Conservation (phyloP, 2,888 invertebrate species). For the Cataglyphis livida region DNA sequence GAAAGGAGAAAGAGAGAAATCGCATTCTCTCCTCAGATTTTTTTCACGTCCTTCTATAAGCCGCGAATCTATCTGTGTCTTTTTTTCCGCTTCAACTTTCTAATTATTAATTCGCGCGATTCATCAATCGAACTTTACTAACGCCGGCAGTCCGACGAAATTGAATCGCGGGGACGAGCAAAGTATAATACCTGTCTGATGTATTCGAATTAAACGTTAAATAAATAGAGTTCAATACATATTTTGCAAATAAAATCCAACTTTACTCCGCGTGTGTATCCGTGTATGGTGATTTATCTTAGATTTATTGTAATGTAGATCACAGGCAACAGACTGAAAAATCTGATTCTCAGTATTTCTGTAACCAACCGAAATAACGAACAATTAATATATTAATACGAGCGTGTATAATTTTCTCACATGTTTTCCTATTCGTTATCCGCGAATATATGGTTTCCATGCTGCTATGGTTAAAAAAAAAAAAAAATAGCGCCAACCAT, state of each 20-base stretch:
- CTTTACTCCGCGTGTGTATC: background rate
- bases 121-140: slow-evolving; percentile 54
- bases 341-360: slow-evolving; percentile 2
- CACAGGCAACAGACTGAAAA: background rate
- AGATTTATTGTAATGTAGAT: slow-evolving; percentile 3
- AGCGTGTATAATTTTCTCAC: slow-evolving; percentile 22
- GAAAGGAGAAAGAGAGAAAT: slow-evolving; percentile 4
- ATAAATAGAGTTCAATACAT: background rate
- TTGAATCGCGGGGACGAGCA: background rate
- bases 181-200: background rate
- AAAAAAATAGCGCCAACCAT: slow-evolving; percentile 11
- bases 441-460: background rate
- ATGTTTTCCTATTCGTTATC: slow-evolving; percentile 30
- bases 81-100: slow-evolving; percentile 62
- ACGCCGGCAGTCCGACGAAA: slow-evolving; percentile 34
- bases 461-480: background rate
- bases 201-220: background rate
- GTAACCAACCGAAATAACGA: background rate
- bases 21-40: slow-evolving; percentile 45
- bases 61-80: slow-evolving; percentile 50
- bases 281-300: background rate
- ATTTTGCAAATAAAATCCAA: background rate
- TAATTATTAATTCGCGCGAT: slow-evolving; percentile 66
- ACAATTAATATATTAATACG: slow-evolving; percentile 12
- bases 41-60: slow-evolving; percentile 21